Conservation (phyloP, 2,888 invertebrate genomes). For the Diaprepes abbreviatus region DNA sequence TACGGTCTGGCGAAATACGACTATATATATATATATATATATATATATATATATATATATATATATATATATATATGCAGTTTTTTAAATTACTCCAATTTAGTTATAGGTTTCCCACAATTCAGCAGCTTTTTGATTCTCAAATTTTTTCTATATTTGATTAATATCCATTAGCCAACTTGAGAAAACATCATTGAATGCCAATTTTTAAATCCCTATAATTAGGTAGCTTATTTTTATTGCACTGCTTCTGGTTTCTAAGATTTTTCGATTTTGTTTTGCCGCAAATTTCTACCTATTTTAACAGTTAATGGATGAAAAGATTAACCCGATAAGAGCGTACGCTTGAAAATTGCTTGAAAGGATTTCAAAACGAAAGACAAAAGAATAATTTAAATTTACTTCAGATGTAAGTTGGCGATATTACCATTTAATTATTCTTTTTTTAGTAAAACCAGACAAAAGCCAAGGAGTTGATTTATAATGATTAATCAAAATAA, state of each 20-base stretch:
- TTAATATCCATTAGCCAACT: too few relatives aligned
- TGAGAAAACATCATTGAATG: constrained; percentile 1
- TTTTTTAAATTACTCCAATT: too few relatives aligned
- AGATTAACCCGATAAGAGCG: constrained; percentile 10
- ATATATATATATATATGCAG: too few relatives aligned
- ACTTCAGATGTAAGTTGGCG: constrained; percentile 1
- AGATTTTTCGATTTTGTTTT: constrained; percentile 15
- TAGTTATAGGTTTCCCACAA: too few relatives aligned
- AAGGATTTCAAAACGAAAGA: constrained; percentile 11
- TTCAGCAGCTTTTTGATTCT: too few relatives aligned
- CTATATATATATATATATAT: too few relatives aligned
- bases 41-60: too few relatives aligned
- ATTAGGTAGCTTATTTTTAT: constrained; percentile 3
- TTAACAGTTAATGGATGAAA: constrained; percentile 3
- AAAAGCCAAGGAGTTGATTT: too few relatives aligned
- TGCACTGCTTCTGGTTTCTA: neutral
- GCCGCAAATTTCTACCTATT: neutral
- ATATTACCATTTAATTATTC: constrained; percentile 1
- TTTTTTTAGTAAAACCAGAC: too few relatives aligned
- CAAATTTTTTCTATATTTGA: too few relatives aligned
- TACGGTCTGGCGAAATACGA: too few relatives aligned
- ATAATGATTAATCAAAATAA: too few relatives aligned
- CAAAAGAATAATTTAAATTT: constrained; percentile 15
- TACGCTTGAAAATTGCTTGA: constrained; percentile 13
- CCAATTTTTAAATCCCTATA: neutral